These are phyloP conservation scores for Chymomyza caudatula DNA, from an alignment of 2,888 invertebrate species.

Conservation along the genomic window DNA sequence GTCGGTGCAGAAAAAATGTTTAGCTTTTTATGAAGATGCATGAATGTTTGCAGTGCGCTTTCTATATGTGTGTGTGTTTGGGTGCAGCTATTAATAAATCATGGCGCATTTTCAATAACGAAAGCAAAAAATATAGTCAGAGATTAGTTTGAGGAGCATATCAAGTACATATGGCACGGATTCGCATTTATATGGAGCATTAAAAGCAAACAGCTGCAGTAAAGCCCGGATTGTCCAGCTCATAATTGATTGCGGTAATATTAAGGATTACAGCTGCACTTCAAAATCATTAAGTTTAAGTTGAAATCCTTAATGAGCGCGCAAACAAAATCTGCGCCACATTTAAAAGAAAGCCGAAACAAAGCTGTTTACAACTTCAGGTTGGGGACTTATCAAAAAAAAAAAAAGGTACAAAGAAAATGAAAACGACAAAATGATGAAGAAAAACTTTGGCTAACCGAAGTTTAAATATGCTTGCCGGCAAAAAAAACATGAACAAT, in stretches of 20 bases:
- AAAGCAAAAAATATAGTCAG: background rate
- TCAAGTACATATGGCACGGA: background rate
- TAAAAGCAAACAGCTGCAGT: background rate
- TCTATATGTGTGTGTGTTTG: slow-evolving; percentile 9
- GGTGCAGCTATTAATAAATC: slow-evolving; percentile 57
- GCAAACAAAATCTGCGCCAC: background rate
- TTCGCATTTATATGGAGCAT: background rate
- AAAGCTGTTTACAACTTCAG: background rate
- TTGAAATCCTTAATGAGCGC: background rate
- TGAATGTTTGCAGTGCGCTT: background rate
- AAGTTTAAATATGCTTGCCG: background rate
- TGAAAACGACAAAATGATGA: background rate
- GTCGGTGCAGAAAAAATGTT: background rate
- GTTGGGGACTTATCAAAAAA: background rate
- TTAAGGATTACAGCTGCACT: background rate
- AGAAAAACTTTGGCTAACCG: too few species aligned
- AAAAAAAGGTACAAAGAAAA: background rate
- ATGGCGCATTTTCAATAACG: slow-evolving; percentile 44
- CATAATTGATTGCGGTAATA: background rate
- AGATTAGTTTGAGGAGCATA: background rate
- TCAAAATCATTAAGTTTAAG: background rate
- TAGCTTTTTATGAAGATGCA: background rate
- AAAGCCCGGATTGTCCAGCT: background rate
- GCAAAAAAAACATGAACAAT: too few species aligned
- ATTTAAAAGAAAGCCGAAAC: background rate